phyloP scores from a whole-genome alignment of 1,140 invertebrate genomes.

The Chymomyza costata region DNA sequence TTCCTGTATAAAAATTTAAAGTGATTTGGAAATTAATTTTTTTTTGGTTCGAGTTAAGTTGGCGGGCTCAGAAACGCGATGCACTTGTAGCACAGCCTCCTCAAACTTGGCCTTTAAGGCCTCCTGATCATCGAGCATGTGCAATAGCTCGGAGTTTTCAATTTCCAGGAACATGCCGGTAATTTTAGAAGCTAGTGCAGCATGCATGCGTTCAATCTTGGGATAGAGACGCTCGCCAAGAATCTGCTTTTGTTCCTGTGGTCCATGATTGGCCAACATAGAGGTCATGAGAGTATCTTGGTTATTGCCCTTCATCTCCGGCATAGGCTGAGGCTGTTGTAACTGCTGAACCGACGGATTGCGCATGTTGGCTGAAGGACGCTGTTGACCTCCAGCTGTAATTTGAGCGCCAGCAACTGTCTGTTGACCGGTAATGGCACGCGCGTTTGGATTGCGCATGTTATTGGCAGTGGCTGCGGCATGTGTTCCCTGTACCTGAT shows the following conservation, averaged over 20 bases:
- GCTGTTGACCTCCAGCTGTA: conserved; percentile 78
- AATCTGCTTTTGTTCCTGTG: conserved; percentile 99
- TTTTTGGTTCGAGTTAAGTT: conserved; percentile 27
- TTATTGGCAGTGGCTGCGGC: conserved; percentile 79
- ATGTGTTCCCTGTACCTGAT: conserved; percentile 77
- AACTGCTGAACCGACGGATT: conserved; percentile 82
- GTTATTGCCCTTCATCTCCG: conserved; percentile 76
- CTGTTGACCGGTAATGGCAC: conserved; percentile 89
- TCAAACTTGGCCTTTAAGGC: conserved; percentile 96
- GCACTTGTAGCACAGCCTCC: conserved; percentile 95
- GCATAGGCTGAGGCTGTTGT: conserved; percentile 77
- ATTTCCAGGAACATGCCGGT: conserved; percentile 99
- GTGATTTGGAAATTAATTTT: no score
- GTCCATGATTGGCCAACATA: conserved; percentile 92
- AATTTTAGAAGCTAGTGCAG: conserved; percentile 95
- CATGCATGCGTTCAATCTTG: conserved; percentile 94
- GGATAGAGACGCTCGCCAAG: conserved; percentile 98
- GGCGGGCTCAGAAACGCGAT: conserved; percentile 82
- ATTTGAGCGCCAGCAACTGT: conserved; percentile 79
- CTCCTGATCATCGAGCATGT: conserved; percentile 97
- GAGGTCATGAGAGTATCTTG: conserved; percentile 95
- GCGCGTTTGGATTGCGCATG: conserved; percentile 81
- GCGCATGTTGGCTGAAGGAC: conserved; percentile 84
- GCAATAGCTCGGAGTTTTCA: conserved; percentile 96
- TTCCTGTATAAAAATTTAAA: no score